Conservation (phyloP, 2,888 invertebrate genomes). For the Lampropteryx suffumata region DNA sequence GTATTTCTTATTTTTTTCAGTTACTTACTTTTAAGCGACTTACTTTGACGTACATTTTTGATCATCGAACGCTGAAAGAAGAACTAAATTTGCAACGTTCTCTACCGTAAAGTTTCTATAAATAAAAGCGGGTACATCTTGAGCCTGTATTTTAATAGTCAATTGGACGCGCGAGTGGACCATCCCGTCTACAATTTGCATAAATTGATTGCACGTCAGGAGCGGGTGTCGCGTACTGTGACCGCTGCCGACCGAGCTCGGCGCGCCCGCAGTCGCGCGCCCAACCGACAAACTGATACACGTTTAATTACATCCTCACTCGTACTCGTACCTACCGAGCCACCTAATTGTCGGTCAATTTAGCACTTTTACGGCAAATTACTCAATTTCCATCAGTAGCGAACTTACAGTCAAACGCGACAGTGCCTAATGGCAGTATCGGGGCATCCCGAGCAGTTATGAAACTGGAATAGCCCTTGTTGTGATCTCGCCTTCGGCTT, state of each 20-base stretch:
- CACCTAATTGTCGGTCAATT: conserved; percentile 64
- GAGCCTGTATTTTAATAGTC: conserved; percentile 50
- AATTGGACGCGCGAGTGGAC: conserved; percentile 56
- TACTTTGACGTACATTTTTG: not conserved
- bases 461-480: conserved; percentile 49
- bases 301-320: conserved; percentile 77
- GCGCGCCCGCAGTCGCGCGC: conserved; percentile 72
- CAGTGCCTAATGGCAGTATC: conserved; percentile 43
- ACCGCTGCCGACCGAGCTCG: conserved; percentile 40
- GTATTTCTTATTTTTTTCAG: no score
- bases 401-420: conserved; percentile 7
- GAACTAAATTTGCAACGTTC: not conserved
- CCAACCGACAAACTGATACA: conserved; percentile 77
- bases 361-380: conserved; percentile 61
- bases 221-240: conserved; percentile 54
- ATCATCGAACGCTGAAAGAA: not conserved
- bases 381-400: conserved; percentile 48
- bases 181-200: conserved; percentile 77
- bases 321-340: conserved; percentile 40
- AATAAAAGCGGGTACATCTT: conserved; percentile 38
- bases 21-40: not conserved
- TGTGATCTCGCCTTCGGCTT: conserved; percentile 51
- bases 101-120: conserved; percentile 17
- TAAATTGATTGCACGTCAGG: conserved; percentile 75
- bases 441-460: conserved; percentile 58